A percentile compares a stretch with the other conserved stretches of the same genome.
phyloP scores from a whole-genome alignment of 2,797 vertebrate species.

The Falco novaeseelandiae region DNA sequence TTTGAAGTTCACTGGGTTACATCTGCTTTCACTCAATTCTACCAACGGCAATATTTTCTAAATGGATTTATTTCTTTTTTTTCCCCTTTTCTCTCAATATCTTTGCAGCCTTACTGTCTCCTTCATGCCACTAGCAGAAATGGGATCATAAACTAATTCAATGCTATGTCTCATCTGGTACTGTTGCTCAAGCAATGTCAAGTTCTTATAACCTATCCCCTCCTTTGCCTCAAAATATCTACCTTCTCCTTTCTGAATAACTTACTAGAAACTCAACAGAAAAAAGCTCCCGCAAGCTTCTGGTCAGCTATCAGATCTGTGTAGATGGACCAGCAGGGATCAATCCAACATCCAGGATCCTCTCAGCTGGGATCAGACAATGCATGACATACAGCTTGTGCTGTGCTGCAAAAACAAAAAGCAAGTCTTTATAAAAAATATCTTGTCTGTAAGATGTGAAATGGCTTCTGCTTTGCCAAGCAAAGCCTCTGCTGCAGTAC shows the following conservation, averaged over 20 bases:
- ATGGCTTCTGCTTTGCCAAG: background rate
- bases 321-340: background rate
- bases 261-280: background rate
- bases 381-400: background rate
- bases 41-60: slow-evolving; percentile 13
- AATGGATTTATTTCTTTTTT: background rate
- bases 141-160: slow-evolving; percentile 1
- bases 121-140: background rate
- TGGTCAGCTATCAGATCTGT: background rate
- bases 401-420: background rate
- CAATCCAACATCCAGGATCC: background rate
- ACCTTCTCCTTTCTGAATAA: background rate
- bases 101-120: slow-evolving; percentile 15
- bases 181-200: background rate
- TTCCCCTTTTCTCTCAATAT: slow-evolving; percentile 12
- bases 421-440: background rate
- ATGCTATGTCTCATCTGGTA: background rate
- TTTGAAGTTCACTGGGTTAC: slow-evolving; percentile 35
- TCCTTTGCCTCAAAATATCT: background rate
- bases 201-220: background rate
- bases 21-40: slow-evolving; percentile 21
- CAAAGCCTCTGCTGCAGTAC: slow-evolving; percentile 45
- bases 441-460: background rate
- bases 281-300: background rate
- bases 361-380: background rate